Base-by-base conservation (phyloP, 2,888 invertebrate species). In the Pycnomerus fuliginosus region DNA sequence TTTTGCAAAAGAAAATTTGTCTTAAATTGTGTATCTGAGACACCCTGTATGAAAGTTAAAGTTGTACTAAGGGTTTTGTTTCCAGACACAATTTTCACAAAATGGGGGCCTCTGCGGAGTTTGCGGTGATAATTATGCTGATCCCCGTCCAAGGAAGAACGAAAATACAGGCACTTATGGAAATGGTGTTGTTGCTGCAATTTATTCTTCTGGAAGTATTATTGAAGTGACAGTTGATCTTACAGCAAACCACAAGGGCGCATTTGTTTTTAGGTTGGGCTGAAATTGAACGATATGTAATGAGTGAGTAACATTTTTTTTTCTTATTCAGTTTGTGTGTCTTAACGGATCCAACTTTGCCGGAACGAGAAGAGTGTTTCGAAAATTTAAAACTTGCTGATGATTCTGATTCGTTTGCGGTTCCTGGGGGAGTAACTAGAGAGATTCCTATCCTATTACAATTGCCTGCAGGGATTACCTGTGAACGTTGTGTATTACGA, bases 341-440 rank as follows among this genome's bases (percentile, higher is more conserved):
- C 10, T 48, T 80, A 43, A 33, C 41, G 16, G 69, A 71, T 48
- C 55, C 60, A 13, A 50, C 52, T 1, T 66, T 68, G 14, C 57
- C 62, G 1, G 80, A 80, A 54, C 25, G 36, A 1, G 79, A 80
- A 17, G 69, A 65, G 1, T 81, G 81, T 48, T 80, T 79, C 50
- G 49, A 64, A 1, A 16, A 44, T 10, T 39, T 59, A n/a, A 44
- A 29, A 23, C 34, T 71, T 3, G 52, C 50, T 0, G 60, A 71
- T 27, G 67, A n/a, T n/a, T n/a, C n/a, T n/a, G n/a, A n/a, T n/a
- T n/a, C n/a, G n/a, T n/a, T n/a, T n/a, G n/a, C n/a, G n/a, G n/a
- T n/a, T n/a, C n/a, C n/a, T n/a, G n/a, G n/a, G n/a, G n/a, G n/a
- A n/a, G n/a, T n/a, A n/a, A n/a, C n/a, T n/a, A n/a, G n/a, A n/a